These are phyloP conservation scores for Lepidurus packardi DNA, from an alignment of 1,140 invertebrate species.

Conservation along the genomic window DNA sequence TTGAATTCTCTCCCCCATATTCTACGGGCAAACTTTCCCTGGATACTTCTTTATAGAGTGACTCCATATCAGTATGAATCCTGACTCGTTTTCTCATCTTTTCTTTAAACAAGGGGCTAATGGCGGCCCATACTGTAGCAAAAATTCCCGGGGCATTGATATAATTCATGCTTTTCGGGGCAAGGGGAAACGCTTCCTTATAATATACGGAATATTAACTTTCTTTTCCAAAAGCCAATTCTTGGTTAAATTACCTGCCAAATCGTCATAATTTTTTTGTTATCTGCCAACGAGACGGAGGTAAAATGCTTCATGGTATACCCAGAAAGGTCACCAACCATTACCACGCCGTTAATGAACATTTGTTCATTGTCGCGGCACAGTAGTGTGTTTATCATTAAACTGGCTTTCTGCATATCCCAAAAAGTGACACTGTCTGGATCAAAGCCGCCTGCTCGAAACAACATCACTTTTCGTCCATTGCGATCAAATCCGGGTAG, in stretches of 20 bases:
- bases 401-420: conserved; percentile 30
- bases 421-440: not conserved
- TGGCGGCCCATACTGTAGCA: conserved; percentile 72
- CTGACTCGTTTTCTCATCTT: conserved; percentile 69
- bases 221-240: not conserved
- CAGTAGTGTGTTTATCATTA: conserved; percentile 30
- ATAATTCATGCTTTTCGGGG: conserved; percentile 76
- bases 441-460: not conserved
- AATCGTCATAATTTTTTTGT: conserved; percentile 33
- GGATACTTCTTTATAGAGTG: conserved; percentile 50
- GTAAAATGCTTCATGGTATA: conserved; percentile 28
- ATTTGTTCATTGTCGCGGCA: conserved; percentile 31
- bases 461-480: conserved; percentile 19
- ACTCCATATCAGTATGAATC: not conserved
- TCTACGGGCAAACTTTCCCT: conserved; percentile 69
- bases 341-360: conserved; percentile 29
- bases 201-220: not conserved
- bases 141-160: conserved; percentile 73
- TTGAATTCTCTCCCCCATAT: conserved; percentile 68
- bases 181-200: conserved; percentile 75
- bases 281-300: conserved; percentile 19
- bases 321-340: conserved; percentile 26
- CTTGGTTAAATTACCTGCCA: conserved; percentile 27
- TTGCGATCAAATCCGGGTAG: not conserved
- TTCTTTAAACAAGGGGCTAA: conserved; percentile 77